phyloP scores from a whole-genome alignment of 2,113 vertebrate genomes.

The Indicator maculatus region DNA sequence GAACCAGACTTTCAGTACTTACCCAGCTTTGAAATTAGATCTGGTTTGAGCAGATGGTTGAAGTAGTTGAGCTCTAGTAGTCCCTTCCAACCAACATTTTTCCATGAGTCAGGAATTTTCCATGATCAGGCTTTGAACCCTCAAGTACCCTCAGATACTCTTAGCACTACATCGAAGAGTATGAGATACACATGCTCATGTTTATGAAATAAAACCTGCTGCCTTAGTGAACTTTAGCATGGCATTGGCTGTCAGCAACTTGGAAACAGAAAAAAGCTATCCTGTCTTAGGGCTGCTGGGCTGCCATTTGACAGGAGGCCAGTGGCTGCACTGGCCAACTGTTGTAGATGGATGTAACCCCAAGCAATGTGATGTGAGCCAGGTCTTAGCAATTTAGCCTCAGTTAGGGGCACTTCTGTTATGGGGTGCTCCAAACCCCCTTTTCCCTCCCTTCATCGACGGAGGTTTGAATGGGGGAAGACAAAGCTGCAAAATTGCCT shows the following conservation, averaged over 20 bases:
- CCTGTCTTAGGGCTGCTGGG: background rate
- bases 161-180: accelerated
- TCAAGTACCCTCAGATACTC: background rate
- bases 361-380: background rate
- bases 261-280: background rate
- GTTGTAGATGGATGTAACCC: background rate
- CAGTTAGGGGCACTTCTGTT: background rate
- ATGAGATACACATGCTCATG: accelerated
- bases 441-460: no score
- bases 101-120: background rate
- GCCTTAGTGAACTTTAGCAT: background rate
- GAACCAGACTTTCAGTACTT: background rate
- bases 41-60: background rate
- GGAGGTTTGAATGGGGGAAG: no score
- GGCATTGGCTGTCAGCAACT: accelerated
- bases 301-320: background rate
- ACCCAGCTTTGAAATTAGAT: background rate
- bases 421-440: no score
- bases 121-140: background rate
- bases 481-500: no score
- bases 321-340: background rate
- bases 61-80: background rate
- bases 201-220: background rate
- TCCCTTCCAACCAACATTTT: background rate
- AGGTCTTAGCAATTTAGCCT: background rate